Evolutionary conservation across 2,113 vertebrate species (phyloP), one percentile per base, ranked within the genome.

Genomic region (Tichodroma muraria): DNA sequence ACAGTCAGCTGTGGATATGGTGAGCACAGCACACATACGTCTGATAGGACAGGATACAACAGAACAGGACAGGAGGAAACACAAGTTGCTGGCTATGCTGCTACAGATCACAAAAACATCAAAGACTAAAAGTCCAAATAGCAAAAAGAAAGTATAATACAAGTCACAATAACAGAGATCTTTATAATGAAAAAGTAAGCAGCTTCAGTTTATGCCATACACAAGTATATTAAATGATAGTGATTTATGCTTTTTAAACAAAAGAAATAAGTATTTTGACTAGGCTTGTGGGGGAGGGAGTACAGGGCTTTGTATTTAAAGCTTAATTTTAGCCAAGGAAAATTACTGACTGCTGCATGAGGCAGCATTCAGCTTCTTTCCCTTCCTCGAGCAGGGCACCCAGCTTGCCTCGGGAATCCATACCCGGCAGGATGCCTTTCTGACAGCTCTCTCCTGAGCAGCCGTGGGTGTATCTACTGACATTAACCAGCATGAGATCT

Each of bases 401-500:
- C 2, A 0, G 81, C 56, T 91, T 89, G 84, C 75, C 71, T 92
- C 0, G 0, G 85, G 93, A 95, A 93, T 80, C 63, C 93, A 89
- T 66, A 50, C 23, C 14, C 6, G 0, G 81, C 54, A 94, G 81
- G 91, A 61, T 0, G 13, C 87, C 84, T 94, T 95, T 95, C 66
- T 93, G 84, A 72, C 87, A 94, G 88, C 93, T 69, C 77, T 85
- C 91, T 87, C 86, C 78, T 77, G 81, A 93, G 79, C 27, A 87
- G 63, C 60, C 3, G 79, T 95, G 91, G 94, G 96, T 95, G 95
- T 88, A 93, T 31, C 89, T 77, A 50, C 87, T 89, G 93, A 95
- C 82, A 82, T 93, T 85, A 95, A 83, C 88, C 94, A 96, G 93
- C 81, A 4, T 33, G 94, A 89, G 50, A 85, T 11, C 87, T 91